Evolutionary conservation across 2,797 vertebrate species (phyloP).

Genomic region (Champsocephalus esox): DNA sequence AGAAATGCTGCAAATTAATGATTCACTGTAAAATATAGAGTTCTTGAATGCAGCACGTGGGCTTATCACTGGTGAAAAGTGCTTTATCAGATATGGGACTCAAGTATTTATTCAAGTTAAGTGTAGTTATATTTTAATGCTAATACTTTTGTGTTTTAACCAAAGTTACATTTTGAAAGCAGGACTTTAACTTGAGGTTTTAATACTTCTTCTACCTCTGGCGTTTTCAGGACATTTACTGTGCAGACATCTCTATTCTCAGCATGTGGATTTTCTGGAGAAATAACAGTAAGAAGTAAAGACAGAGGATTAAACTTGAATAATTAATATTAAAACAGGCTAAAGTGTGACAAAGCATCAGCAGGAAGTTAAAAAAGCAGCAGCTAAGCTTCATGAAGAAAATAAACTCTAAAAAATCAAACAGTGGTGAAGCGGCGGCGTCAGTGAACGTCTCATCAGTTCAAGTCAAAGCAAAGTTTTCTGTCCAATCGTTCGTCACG

Average conservation of each 20-base stretch:
- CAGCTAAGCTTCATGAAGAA: background rate
- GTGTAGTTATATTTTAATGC: too few relatives aligned
- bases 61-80: background rate
- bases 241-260: background rate
- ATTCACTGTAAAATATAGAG: background rate
- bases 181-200: background rate
- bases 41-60: background rate
- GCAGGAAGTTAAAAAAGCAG: background rate
- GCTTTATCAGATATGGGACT: too few relatives aligned
- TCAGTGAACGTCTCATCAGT: slow-evolving; percentile 37
- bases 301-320: background rate
- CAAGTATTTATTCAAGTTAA: too few relatives aligned
- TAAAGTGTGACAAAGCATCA: background rate
- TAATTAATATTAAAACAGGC: background rate
- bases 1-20: background rate
- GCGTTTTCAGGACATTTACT: background rate
- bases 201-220: background rate
- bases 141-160: too few relatives aligned
- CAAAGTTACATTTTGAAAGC: too few relatives aligned
- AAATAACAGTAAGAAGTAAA: background rate
- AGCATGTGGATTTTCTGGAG: background rate
- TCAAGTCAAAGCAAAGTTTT: slow-evolving; percentile 43
- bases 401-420: background rate
- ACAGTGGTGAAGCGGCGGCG: background rate
- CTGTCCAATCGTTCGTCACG: slow-evolving; percentile 41